Base-by-base conservation (phyloP, 2,797 vertebrate genomes). In the Acanthopagrus latus region DNA sequence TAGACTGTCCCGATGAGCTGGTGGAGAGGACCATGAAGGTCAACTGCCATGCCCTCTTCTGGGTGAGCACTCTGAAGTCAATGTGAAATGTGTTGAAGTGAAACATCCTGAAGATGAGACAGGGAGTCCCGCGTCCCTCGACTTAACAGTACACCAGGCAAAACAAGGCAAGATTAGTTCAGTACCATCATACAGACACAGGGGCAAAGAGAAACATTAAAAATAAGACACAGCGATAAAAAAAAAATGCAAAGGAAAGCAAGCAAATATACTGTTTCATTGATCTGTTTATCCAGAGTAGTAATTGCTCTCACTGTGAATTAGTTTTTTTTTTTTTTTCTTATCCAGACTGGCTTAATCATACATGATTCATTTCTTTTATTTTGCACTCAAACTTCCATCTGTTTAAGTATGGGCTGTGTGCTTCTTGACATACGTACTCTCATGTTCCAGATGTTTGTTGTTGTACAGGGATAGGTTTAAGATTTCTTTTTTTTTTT, bases 31-130 rank as follows among this genome's bases (percentile, higher is more conserved):
- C 94, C 47, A 88, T 95, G 91, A 92, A 84, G 43, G 93, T 94
- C 86, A 94, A 94, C 87, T 94, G 94, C 44, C 94, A 93, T 2
- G 94, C 92, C 20, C 93, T 93, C 62, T 95, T 95, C 88, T 94
- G 93, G 94, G 94, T 95, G 76, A 92, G 91, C 75, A 27, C 29
- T 29, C 10, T 50, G 21, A 13, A 55, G 29, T 66, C 47, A 20
- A 6, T 12, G 44, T 52, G 1, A 46, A 62, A 64, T 21, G 25
- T 64, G 38, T 4, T 52, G 41, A 54, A 50, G 27, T 29, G 27
- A 58, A 51, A 76, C 16, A 72, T 44, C 20, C 16, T 14, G n/a
- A 17, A 52, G 41, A 29, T 7, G 17, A 54, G 41, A 54, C 44
- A 58, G 44, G 33, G 6, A 47, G 46, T 59, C 11, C 43, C 63